These are phyloP conservation scores for Zalophus californianus DNA, from an alignment of 2,797 vertebrate genomes.

Conservation along the genomic window DNA sequence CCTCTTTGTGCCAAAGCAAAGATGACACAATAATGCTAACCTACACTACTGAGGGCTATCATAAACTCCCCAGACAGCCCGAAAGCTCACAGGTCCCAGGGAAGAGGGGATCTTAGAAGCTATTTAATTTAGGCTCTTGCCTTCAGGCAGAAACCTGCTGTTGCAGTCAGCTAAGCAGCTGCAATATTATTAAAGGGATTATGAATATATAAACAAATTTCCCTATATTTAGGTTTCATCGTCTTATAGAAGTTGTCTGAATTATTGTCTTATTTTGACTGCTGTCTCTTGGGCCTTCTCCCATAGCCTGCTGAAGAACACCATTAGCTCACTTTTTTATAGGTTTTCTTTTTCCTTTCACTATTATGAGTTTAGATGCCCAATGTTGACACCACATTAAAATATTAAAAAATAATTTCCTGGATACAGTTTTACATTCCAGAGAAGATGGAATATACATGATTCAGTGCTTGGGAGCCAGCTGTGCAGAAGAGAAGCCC, in stretches of 20 bases:
- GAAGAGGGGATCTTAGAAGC: background rate
- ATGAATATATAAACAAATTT: background rate
- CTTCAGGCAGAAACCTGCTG: background rate
- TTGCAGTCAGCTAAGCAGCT: background rate
- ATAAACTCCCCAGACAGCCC: background rate
- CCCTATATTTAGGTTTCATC: background rate
- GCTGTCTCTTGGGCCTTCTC: background rate
- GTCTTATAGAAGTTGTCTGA: background rate
- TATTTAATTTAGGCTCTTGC: background rate
- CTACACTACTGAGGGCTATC: background rate
- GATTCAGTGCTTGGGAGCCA: background rate
- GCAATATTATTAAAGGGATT: background rate
- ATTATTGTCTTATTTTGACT: background rate
- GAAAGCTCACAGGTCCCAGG: background rate
- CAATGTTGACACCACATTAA: background rate
- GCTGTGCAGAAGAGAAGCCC: background rate
- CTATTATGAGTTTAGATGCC: background rate
- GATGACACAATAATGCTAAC: background rate
- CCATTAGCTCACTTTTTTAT: background rate
- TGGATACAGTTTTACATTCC: background rate
- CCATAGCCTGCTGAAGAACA: background rate
- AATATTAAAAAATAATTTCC: background rate
- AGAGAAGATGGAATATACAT: background rate
- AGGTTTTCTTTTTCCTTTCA: background rate
- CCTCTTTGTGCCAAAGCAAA: background rate